Evolutionary conservation across 1,140 invertebrate genomes (phyloP), one percentile per base, ranked within the genome.

Genomic region (Archegozetes longisetosus): DNA sequence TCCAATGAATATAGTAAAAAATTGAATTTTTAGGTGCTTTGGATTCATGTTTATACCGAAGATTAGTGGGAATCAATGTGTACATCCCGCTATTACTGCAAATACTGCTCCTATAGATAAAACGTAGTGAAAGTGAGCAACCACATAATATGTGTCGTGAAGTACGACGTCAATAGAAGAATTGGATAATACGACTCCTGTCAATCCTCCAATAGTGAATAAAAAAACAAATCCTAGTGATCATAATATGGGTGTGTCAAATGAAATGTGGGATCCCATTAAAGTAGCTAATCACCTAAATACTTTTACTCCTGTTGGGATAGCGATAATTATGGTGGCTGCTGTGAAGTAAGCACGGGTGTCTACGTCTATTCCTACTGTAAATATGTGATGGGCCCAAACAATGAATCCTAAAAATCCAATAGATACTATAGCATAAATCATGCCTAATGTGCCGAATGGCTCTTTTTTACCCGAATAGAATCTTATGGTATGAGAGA

Each of bases 141-240:
- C 81, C 51, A 84, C 81, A 77, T 83, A 85, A 71, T 84, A 85
- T 24, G 81, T 84, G 70, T 84, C 80, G 75, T 84, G 81, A 26
- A 84, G 61, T 65, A 78, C 69, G 73, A 82, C 77, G 79, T 85
- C 82, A 70, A 84, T 72, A 53, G 79, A 79, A 55, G 80, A 82
- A 70, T 84, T 84, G 62, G 82, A 77, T 74, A 85, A 72, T 61
- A 83, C 74, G 66, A 77, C 61, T 0, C 75, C 74, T 13, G 72
- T 74, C 20, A 75, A 57, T 1, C 74, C 73, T 0, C 75, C 74
- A 13, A 74, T n/a, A 26, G 69, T 73, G 66, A 75, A 75, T 79
- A 85, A 69, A 66, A 84, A 83, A 64, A 84, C 74, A 76, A 85
- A 85, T 67, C 82, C 82, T 70, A 84, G 64, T 40, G 74, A 69